Conservation (phyloP, 2,888 invertebrate species). For the Hirtodrosophila trivittata region DNA sequence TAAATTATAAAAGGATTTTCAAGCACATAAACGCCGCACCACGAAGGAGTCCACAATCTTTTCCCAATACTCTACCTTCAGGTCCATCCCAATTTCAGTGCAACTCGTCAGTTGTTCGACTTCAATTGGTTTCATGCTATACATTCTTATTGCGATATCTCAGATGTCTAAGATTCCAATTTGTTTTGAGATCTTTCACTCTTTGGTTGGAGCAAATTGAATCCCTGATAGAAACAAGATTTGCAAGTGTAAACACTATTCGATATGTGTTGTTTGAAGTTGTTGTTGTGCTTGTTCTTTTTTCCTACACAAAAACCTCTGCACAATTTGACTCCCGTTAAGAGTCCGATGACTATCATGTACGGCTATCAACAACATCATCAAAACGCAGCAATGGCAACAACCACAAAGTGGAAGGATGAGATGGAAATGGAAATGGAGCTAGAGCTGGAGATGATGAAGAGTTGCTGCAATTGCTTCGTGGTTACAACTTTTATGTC, state of each 20-base stretch:
- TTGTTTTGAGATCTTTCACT: too few relatives aligned
- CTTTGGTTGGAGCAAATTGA: too few relatives aligned
- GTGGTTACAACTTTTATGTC: slow-evolving; percentile 64
- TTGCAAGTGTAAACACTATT: slow-evolving; percentile 23
- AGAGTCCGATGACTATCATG: slow-evolving; percentile 69
- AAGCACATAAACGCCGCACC: slow-evolving; percentile 41
- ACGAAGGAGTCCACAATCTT: slow-evolving; percentile 56
- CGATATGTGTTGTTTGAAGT: background rate
- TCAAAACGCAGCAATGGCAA: slow-evolving; percentile 65
- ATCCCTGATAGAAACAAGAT: too few relatives aligned
- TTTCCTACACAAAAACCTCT: slow-evolving; percentile 21
- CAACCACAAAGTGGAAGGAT: slow-evolving; percentile 18
- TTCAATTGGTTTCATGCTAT: too few relatives aligned
- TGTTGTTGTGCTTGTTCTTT: slow-evolving; percentile 8
- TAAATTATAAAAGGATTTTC: slow-evolving; percentile 52
- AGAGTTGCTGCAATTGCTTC: slow-evolving; percentile 66
- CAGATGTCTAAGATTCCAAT: too few relatives aligned
- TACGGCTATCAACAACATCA: slow-evolving; percentile 77
- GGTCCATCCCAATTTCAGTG: background rate
- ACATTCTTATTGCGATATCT: too few relatives aligned
- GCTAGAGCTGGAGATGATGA: slow-evolving; percentile 25
- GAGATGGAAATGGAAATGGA: slow-evolving; percentile 7
- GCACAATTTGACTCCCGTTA: slow-evolving; percentile 46
- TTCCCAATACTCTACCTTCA: slow-evolving; percentile 13
- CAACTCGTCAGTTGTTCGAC: too few relatives aligned